phyloP scores from a whole-genome alignment of 2,797 vertebrate species.

The Manis pentadactyla region DNA sequence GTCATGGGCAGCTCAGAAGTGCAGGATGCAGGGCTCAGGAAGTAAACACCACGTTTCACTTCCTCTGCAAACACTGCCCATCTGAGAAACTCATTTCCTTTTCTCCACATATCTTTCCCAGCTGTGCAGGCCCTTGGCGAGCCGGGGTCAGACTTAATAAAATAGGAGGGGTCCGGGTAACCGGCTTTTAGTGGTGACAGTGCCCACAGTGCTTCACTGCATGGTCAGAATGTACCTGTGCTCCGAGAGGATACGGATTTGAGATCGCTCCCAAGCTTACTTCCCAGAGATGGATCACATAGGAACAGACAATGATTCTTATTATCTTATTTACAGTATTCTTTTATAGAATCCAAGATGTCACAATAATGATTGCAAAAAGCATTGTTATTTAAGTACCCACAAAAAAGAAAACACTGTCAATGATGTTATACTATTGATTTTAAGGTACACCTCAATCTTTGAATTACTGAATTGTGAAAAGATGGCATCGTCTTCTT shows the following conservation, averaged over 20 bases:
- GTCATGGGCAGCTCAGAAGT: conserved; percentile 62
- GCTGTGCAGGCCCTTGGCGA: conserved; percentile 53
- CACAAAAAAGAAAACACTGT: neutral
- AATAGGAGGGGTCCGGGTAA: conserved; percentile 10
- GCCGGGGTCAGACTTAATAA: conserved; percentile 74
- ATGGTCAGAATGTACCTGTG: neutral
- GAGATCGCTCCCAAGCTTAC: neutral
- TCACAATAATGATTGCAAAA: neutral
- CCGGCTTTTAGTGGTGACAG: neutral
- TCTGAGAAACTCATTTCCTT: conserved; percentile 82
- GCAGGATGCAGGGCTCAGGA: conserved; percentile 71
- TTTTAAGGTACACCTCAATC: neutral
- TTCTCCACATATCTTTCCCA: conserved; percentile 61
- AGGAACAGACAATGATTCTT: neutral
- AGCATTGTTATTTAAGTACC: neutral
- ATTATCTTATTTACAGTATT: neutral
- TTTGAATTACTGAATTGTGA: neutral
- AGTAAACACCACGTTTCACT: conserved; percentile 79
- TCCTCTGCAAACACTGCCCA: conserved; percentile 78
- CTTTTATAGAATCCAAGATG: neutral
- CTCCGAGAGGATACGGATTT: neutral
- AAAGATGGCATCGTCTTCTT: neutral
- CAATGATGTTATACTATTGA: neutral
- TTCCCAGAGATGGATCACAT: neutral
- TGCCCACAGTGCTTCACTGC: neutral